Evolutionary conservation across 1,140 invertebrate species (phyloP).

Genomic region (Atta cephalotes): DNA sequence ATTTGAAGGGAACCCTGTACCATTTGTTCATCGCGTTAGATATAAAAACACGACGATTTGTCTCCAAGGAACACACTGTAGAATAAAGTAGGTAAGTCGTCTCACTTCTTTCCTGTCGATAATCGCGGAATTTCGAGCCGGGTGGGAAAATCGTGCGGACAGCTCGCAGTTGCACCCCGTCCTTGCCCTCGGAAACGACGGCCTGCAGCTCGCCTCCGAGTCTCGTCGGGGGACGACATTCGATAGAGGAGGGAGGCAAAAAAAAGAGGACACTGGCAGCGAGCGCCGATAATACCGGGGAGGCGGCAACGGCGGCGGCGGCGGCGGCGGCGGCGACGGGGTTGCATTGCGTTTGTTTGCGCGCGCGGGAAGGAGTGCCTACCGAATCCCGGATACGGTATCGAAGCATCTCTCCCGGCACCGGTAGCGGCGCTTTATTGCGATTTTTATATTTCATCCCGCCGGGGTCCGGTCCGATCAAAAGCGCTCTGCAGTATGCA

Average conservation of each 20-base stretch:
- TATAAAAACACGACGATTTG: conserved; percentile 12
- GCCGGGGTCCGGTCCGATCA: conserved; percentile 77
- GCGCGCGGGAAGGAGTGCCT: conserved; percentile 61
- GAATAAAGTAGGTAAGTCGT: conserved; percentile 38
- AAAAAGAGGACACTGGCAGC: conserved; percentile 23
- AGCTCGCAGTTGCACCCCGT: conserved; percentile 24
- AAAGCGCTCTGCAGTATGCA: conserved; percentile 79
- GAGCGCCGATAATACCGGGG: conserved; percentile 60
- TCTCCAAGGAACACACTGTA: conserved; percentile 11
- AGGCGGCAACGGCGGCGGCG: background rate
- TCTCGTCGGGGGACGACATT: conserved; percentile 52
- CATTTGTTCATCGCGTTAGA: background rate
- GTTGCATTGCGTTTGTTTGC: conserved; percentile 58
- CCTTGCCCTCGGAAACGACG: conserved; percentile 41
- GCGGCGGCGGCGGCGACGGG: background rate
- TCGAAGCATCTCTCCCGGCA: conserved; percentile 72
- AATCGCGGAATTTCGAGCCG: conserved; percentile 50
- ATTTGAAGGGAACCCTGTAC: too few relatives aligned
- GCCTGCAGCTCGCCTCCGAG: conserved; percentile 15
- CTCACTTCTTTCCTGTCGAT: conserved; percentile 23
- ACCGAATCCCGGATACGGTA: conserved; percentile 75
- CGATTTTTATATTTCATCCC: conserved; percentile 80
- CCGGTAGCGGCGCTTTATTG: conserved; percentile 77
- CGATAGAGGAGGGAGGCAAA: conserved; percentile 30
- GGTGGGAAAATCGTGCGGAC: conserved; percentile 43